Evolutionary conservation across 2,888 invertebrate genomes (phyloP), one percentile per base, ranked within the genome.

Genomic region (Agrotis ipsilon): DNA sequence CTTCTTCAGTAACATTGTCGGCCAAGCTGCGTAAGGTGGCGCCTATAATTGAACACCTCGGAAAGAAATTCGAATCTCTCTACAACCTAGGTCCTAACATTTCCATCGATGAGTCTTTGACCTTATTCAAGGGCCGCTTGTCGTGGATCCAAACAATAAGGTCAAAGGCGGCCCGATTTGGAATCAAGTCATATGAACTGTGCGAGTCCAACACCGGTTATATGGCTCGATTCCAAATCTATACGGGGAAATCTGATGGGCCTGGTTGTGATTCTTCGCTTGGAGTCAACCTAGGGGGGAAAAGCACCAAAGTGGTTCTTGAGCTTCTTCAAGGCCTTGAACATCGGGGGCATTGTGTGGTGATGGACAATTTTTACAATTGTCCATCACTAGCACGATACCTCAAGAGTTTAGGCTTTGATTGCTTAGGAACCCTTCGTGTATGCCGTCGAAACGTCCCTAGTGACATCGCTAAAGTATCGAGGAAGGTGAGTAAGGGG

Each of bases 81-180:
- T 62, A 72, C 24, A 63, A 61, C 16, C 45, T 77, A 3, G 58
- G 43, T 1, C 62, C 45, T 7, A 57, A 80, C 3, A 51, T 83
- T 6, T 45, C 63, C 9, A 78, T 85, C 18, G 77, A 81, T 45
- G 83, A 85, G 75, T 81, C 83, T 51, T 73, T 83, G 75, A 80
- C 80, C 27, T 71, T 83, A 68, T 82, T 72, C 63, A 82, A 82
- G 70, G 81, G 80, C 16, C 76, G 77, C 14, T 63, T 83, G 68
- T 75, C 80, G 27, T 83, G 80, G 80, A 57, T 70, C 21, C 81
- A 82, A 27, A 48, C 69, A n/a, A n/a, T n/a, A n/a, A n/a, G n/a
- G n/a, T n/a, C n/a, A n/a, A n/a, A n/a, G n/a, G n/a, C n/a, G n/a
- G n/a, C n/a, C n/a, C n/a, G n/a, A n/a, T n/a, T n/a, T n/a, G n/a